Base-by-base conservation (phyloP, 2,113 vertebrate genomes). In the Nanorana parkeri region DNA sequence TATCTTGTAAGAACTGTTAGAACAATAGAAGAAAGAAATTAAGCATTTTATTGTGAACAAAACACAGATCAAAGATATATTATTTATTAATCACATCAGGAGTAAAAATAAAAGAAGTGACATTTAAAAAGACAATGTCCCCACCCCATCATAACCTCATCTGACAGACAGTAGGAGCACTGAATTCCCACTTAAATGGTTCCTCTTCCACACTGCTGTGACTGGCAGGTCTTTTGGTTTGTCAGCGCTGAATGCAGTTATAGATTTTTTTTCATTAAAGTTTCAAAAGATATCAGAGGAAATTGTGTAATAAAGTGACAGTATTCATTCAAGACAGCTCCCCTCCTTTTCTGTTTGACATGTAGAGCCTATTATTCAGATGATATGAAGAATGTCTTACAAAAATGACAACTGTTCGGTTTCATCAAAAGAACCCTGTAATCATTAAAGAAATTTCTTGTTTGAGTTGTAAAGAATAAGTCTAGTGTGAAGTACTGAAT, bases 371-470 rank as follows among this genome's bases (percentile, higher is more conserved):
- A 55, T 72, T 72, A 28, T 72, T 72, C 52, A 17, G 26, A 28
- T 15, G 23, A 55, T 52, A 55, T 28, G 21, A 72, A 54, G 26
- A 4, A 28, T 17, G 54, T 28, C 10, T 17, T 29, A 17, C 47
- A 28, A 52, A 28, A 4, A 29, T 72, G 68, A 55, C 68, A 72
- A 24, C 47, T 28, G 52, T 72, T 28, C 51, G 10, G 2, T 72
- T 20, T 54, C 23, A 52, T 71, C 51, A 13, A 68, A 68, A 24
- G n/a, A 51, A 51, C 21, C 36, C 4, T 68, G n/a, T 23, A 69
- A 69, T 69, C 67, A 69, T 52, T 51, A 69, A 16, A 69, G 41
- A 69, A 36, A 69, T 41, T 51, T 69, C 67, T 51, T 21, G 15
- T 23, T 47, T 10, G 28, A 20, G 6, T 66, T 32, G 28, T 36